Evolutionary conservation across 1,140 invertebrate species (phyloP).

Genomic region (Drosophila insularis): DNA sequence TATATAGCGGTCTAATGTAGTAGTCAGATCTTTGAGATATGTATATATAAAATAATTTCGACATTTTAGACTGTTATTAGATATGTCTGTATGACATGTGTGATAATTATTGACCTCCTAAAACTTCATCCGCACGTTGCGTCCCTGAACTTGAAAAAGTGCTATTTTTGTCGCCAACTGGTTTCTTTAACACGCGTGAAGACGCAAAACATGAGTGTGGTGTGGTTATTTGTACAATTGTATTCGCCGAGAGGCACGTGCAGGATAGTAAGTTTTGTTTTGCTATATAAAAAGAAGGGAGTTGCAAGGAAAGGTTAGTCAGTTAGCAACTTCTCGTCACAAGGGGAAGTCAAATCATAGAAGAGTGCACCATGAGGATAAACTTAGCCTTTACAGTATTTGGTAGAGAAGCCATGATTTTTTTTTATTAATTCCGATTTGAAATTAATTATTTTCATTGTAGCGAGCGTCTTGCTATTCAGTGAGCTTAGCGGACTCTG

Average conservation of each 20-base stretch:
- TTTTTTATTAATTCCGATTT: not conserved
- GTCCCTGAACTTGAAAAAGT: not conserved
- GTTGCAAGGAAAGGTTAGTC: slow-evolving; percentile 19
- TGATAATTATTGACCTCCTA: not conserved
- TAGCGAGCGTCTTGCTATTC: not conserved
- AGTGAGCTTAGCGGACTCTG: not conserved
- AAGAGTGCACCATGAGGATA: slow-evolving; percentile 22
- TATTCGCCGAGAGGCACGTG: not conserved
- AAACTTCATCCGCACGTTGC: not conserved
- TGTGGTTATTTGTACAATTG: not conserved
- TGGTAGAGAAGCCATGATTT: not conserved
- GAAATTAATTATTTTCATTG: not conserved
- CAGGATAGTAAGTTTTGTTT: not conserved
- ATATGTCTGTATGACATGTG: too few relatives aligned
- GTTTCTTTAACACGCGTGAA: not conserved
- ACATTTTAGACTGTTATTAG: too few relatives aligned
- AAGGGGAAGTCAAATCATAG: not conserved
- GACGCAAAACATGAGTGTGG: not conserved
- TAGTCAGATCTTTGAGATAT: too few relatives aligned
- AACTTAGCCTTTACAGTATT: slow-evolving; percentile 17
- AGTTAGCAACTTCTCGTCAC: slow-evolving; percentile 18
- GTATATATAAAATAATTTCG: too few relatives aligned
- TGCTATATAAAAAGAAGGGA: slow-evolving; percentile 21
- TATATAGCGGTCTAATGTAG: too few relatives aligned
- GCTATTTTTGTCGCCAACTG: not conserved